Evolutionary conservation across 2,888 invertebrate species (phyloP).

Genomic region (Tenthredo scrophulariae): DNA sequence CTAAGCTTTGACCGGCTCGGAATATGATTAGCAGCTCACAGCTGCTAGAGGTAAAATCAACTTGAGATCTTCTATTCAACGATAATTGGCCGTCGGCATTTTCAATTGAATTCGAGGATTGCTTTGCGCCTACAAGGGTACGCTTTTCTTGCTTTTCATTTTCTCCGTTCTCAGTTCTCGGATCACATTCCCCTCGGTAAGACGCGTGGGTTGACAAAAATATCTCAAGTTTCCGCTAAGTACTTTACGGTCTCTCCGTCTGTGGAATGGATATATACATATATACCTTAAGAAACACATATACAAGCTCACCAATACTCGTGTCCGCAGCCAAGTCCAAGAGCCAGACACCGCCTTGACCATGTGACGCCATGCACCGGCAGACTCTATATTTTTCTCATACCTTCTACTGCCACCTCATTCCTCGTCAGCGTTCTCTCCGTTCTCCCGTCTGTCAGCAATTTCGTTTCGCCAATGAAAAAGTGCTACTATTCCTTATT

Average conservation of each 20-base stretch:
- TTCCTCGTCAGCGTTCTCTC: conserved; percentile 37
- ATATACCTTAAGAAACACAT: not conserved
- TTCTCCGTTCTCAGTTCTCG: not conserved
- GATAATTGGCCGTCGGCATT: conserved; percentile 34
- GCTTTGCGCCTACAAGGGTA: not conserved
- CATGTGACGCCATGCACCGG: conserved; percentile 26
- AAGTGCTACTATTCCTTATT: conserved; percentile 51
- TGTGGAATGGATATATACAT: not conserved
- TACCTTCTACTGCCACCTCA: conserved; percentile 18
- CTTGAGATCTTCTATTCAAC: conserved; percentile 4
- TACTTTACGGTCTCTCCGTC: not conserved
- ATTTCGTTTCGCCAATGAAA: conserved; percentile 48
- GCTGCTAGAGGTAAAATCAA: not conserved
- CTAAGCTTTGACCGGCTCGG: not conserved
- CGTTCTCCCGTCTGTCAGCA: conserved; percentile 50
- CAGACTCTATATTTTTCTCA: conserved; percentile 41
- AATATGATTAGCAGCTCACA: not conserved
- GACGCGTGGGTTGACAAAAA: conserved; percentile 23
- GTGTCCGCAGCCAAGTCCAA: not conserved
- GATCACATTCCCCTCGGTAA: conserved; percentile 2
- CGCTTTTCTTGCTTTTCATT: not conserved
- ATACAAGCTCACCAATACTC: not conserved
- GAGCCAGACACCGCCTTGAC: conserved; percentile 33
- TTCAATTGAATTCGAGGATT: conserved; percentile 32
- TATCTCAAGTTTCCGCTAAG: conserved; percentile 22